Evolutionary conservation across 2,797 vertebrate species (phyloP), one percentile per base, ranked within the genome.

Genomic region (Eurystomus glaucurus): DNA sequence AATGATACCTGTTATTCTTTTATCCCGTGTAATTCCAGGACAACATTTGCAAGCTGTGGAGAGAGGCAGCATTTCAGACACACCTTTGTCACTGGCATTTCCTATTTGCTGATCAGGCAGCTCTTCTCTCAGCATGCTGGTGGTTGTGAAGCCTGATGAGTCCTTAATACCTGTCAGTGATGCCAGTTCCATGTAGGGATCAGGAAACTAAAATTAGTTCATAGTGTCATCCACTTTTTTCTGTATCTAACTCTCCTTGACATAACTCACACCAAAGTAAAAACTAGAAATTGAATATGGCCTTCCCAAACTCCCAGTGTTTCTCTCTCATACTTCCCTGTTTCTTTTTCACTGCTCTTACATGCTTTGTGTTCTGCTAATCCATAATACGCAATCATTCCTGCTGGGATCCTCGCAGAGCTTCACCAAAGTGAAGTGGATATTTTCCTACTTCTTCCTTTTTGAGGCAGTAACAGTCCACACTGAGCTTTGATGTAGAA

Each of bases 201-300:
- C 95, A 93, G 71, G 81, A 91, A 95, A 85, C 85, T 95, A 93
- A 93, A 94, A 89, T 93, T 91, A 93, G 90, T 85, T 74, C 65
- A 17, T 69, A 65, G n/a, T 85, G 60, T 69, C 57, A 60, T 60
- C 83, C 55, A 16, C 60, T 64, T 20, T 88, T 14, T 80, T 21
- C 51, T 43, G 23, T 52, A n/a, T 92, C 33, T 71, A 74, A 50
- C 52, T 14, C 28, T 91, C 19, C 28, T 54, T 64, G 29, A 61
- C 13, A 3, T 92, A 79, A 83, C 52, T 88, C 11, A 7, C 8
- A 6, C 2, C 0, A 1, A 58, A 87, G 55, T n/a, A 60, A 72
- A 55, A 90, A 31, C 11, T 55, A 58, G 51, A 71, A 74, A 48
- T 20, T 75, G 46, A 80, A 50, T 77, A 65, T 62, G 17, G 9